Percentiles rank a stretch among this genome's conserved stretches.
These are phyloP conservation scores for Mycteria americana DNA, from an alignment of 2,797 vertebrate genomes.

Conservation along the genomic window DNA sequence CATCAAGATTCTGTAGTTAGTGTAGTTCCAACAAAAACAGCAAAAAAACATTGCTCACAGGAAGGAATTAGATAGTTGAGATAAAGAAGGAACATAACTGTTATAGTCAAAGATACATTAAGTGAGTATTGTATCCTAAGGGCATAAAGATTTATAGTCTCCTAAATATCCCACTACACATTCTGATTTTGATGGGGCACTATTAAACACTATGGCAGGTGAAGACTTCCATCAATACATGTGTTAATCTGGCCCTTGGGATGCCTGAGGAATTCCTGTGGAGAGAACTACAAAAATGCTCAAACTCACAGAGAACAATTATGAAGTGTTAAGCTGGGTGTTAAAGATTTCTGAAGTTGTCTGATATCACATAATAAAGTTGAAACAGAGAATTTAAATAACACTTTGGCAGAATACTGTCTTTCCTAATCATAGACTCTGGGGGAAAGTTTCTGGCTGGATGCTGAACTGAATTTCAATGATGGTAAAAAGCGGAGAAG, in stretches of 20 bases:
- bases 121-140: not conserved
- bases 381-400: slow-evolving; percentile 18
- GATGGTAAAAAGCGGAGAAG: not conserved
- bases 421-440: not conserved
- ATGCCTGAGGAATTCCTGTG: not conserved
- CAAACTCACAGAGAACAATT: slow-evolving; percentile 10
- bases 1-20: not conserved
- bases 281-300: not conserved
- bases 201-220: slow-evolving; percentile 31
- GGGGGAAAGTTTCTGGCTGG: not conserved
- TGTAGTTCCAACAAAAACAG: not conserved
- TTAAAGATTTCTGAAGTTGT: slow-evolving; percentile 19
- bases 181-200: slow-evolving; percentile 30
- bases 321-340: not conserved
- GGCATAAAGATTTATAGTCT: slow-evolving; percentile 32
- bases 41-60: not conserved
- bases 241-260: slow-evolving; percentile 26
- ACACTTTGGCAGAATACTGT: not conserved
- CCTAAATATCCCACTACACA: slow-evolving; percentile 22
- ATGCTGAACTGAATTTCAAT: not conserved
- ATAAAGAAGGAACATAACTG: not conserved
- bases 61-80: not conserved
- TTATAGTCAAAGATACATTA: not conserved
- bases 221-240: slow-evolving; percentile 21
- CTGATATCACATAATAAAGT: not conserved